Evolutionary conservation across 1,140 invertebrate species (phyloP), one percentile per base, ranked within the genome.

Genomic region (Drosophila trapezifrons): DNA sequence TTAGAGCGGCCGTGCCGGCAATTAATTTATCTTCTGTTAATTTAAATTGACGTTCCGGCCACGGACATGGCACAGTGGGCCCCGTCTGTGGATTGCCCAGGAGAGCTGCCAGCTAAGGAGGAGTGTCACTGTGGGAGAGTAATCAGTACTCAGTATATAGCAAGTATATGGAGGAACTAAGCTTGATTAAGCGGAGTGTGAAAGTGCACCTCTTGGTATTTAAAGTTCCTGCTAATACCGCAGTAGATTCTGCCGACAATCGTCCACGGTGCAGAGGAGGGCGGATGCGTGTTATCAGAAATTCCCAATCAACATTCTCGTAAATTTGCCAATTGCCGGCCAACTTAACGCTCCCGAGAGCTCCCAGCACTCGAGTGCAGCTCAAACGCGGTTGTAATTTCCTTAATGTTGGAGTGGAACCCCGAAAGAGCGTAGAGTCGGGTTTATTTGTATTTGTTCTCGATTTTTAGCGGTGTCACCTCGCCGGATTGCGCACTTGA

Each of bases 21-120:
- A 85, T 85, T 85, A 85, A 86, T 85, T 85, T 81, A 80, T 86
- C 78, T 85, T 78, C 82, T 75, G 56, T 85, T 84, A 85, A 84
- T 85, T 79, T 74, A 70, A 82, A 78, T 81, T 81, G 79, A 80
- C 47, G 64, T 70, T 65, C 58, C 47, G 27, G 32, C 7, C 18
- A 64, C 8, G 18, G 25, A 43, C 13, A 40, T 2, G 18, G 32
- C 22, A 74, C 47, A 40, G 38, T 40, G 42, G 22, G 22, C n/a
- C n/a, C n/a, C n/a, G n/a, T n/a, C n/a, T n/a, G n/a, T n/a, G n/a
- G n/a, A n/a, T n/a, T n/a, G n/a, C n/a, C n/a, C n/a, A n/a, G n/a
- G n/a, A n/a, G n/a, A n/a, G n/a, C n/a, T n/a, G n/a, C n/a, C n/a
- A n/a, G n/a, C n/a, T n/a, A n/a, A n/a, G n/a, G n/a, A n/a, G n/a